Conservation (phyloP, 2,797 vertebrate genomes). For the Anas flavirostris region DNA sequence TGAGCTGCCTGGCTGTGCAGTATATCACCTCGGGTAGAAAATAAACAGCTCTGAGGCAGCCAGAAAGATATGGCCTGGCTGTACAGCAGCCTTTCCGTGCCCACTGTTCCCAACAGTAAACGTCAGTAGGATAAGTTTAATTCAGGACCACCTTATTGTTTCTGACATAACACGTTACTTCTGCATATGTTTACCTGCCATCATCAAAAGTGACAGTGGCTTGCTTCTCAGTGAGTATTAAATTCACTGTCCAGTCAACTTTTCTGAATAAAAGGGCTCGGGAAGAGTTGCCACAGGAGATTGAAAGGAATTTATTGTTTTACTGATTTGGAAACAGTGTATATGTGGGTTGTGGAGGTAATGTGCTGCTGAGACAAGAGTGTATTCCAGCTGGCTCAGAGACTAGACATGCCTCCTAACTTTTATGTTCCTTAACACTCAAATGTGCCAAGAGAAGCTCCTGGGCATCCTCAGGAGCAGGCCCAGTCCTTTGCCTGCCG, state of each 20-base stretch:
- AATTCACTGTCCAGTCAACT: background rate
- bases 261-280: background rate
- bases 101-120: background rate
- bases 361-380: conserved; percentile 60
- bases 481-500: conserved; percentile 42
- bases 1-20: background rate
- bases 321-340: conserved; percentile 41
- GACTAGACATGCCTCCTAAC: conserved; percentile 67
- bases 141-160: background rate
- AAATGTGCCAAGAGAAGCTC: conserved; percentile 60
- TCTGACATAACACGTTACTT: background rate
- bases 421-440: conserved; percentile 42
- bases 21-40: background rate
- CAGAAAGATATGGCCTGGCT: background rate
- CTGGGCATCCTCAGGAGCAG: conserved; percentile 65
- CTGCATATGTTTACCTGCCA: background rate
- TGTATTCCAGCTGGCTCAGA: conserved; percentile 63
- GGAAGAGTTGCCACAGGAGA: conserved; percentile 30
- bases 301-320: conserved; percentile 65
- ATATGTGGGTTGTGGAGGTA: conserved; percentile 46
- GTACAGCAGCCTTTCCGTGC: background rate
- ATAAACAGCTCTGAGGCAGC: background rate
- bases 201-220: background rate
- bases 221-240: background rate
- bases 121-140: background rate